Percentiles rank a stretch among this genome's conserved stretches.
These are phyloP conservation scores for Peromyscus californicus DNA, from an alignment of 2,113 vertebrate species.

Conservation along the genomic window DNA sequence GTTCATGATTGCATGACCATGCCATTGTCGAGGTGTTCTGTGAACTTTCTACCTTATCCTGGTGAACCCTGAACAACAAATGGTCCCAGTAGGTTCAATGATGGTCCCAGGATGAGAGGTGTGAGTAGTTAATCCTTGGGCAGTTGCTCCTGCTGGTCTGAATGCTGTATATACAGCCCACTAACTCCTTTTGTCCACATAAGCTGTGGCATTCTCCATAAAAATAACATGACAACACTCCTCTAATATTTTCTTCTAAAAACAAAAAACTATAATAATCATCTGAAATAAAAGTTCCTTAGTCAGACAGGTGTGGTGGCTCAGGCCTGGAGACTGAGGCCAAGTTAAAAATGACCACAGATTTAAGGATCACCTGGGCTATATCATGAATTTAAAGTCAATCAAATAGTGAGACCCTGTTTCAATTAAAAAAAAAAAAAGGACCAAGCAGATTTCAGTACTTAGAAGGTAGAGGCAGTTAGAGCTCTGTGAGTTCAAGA, in stretches of 20 bases:
- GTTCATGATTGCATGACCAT: not conserved
- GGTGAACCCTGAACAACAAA: not conserved
- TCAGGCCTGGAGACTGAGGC: not conserved
- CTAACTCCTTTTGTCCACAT: not conserved
- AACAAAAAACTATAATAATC: not conserved
- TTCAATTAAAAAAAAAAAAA: not conserved
- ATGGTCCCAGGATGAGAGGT: not conserved
- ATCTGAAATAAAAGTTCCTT: constrained; percentile 16
- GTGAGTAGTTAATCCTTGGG: not conserved
- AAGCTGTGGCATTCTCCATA: not conserved
- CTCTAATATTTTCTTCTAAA: not conserved
- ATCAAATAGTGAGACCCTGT: not conserved
- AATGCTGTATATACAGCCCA: not conserved
- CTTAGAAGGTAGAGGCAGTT: not conserved
- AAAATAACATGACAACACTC: not conserved
- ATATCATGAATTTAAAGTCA: not conserved
- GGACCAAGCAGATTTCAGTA: not conserved
- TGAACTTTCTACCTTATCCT: not conserved
- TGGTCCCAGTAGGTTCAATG: not conserved
- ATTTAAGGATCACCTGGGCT: not conserved
- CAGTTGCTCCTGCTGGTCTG: not conserved
- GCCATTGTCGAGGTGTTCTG: not conserved
- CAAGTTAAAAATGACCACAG: not conserved
- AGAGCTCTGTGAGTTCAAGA: not conserved
- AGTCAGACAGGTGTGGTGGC: too few species aligned